Conservation (phyloP, 2,888 invertebrate species). For the Acleris cristana region DNA sequence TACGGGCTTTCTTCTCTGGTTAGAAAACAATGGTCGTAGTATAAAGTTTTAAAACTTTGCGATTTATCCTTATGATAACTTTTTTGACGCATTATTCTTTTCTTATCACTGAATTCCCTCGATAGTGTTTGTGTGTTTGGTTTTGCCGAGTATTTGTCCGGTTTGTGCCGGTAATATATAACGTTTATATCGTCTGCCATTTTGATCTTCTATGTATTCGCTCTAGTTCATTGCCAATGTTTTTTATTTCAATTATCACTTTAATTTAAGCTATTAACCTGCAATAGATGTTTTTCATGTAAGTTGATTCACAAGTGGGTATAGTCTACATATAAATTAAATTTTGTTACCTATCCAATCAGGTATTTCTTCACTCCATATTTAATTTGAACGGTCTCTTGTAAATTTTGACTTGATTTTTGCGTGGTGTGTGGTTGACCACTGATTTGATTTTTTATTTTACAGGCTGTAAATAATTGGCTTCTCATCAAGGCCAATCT, state of each 20-base stretch:
- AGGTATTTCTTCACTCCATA: too few relatives aligned
- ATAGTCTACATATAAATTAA: too few relatives aligned
- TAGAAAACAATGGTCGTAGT: neutral
- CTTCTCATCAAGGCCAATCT: too few relatives aligned
- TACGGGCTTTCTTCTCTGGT: neutral
- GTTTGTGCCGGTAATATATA: neutral
- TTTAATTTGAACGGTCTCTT: too few relatives aligned
- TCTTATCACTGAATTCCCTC: neutral
- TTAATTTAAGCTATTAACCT: too few relatives aligned
- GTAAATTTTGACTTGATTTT: too few relatives aligned
- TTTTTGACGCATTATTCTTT: neutral
- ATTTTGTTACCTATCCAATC: too few relatives aligned
- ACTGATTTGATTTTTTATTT: too few relatives aligned
- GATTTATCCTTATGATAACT: slow-evolving; percentile 40
- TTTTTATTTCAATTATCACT: neutral
- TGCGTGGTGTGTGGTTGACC: too few relatives aligned
- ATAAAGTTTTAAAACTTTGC: neutral
- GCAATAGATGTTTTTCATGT: too few relatives aligned
- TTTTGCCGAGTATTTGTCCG: neutral
- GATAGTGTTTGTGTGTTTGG: neutral
- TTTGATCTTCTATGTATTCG: neutral
- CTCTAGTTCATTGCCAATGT: neutral
- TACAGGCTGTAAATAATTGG: too few relatives aligned
- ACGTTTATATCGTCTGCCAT: slow-evolving; percentile 1
- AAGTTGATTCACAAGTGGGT: too few relatives aligned